Base-by-base conservation (phyloP, 2,888 invertebrate genomes). In the Podabrus alpinus region DNA sequence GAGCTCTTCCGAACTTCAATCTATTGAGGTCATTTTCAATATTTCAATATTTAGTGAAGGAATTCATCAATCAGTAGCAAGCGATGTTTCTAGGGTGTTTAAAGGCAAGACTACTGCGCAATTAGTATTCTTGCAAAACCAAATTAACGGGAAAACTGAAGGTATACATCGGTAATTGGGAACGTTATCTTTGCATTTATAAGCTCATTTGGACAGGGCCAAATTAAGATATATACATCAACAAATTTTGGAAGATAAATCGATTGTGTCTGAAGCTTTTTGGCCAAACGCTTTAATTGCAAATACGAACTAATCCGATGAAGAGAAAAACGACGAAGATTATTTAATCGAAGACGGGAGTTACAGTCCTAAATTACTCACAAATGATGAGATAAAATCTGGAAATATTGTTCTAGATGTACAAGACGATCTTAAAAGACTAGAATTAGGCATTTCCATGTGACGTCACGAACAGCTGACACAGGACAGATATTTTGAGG, bases 101-200 rank as follows among this genome's bases (percentile, higher is more conserved):
- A 66, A 21, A 66, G 19, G 66, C 9, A 66, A 66, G 21, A 9
- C 9, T 66, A 45, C 45, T n/a, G n/a, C 45, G n/a, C 45, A 45
- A n/a, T 45, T 45, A n/a, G 45, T 7, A n/a, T 1, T 7, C n/a
- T 10, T 45, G 5, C 45, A 45, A 45, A n/a, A 5, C 2, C 45
- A 98, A 89, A 94, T 98, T 76, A 90, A 90, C 81, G 93, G 94
- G 0, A 92, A 94, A 78, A 92, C 92, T 66, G 97, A 96, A 88
- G 97, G 97, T 15, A 93, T 98, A 99, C 88, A 94, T 98, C 78
- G 96, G 97, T 66, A 99, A 98, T 88, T 99, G 99, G 99, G 99
- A 99, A 89, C 96, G 67, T 88, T 99, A 79, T 89, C 98, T 29
- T 96, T 96, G 15, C 97, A 98, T 86, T 89, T 99, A 11, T 97